Conservation (phyloP, 2,113 vertebrate species). For the Leptocoma aspasia region DNA sequence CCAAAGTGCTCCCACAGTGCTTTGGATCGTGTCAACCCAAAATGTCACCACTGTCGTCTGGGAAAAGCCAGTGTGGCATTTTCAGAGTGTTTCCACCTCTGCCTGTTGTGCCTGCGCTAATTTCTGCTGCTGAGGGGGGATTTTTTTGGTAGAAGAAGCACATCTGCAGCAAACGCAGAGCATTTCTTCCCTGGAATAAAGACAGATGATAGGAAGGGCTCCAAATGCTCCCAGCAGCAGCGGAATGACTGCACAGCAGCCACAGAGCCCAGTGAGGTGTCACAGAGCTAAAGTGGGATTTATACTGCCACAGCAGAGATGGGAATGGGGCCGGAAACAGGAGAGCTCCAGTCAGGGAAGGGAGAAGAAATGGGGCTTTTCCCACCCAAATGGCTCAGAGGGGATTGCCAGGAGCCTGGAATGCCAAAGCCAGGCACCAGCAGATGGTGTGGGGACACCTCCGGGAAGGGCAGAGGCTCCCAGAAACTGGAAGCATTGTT, state of each 20-base stretch:
- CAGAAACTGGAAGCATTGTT: not conserved
- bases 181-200: not conserved
- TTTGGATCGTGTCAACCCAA: not conserved
- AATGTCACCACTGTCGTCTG: not conserved
- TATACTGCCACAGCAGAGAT: not conserved
- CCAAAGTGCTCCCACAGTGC: fast-evolving
- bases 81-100: not conserved
- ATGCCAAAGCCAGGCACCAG: not conserved
- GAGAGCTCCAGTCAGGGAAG: not conserved
- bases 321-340: not conserved
- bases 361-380: not conserved
- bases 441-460: conserved; percentile 32
- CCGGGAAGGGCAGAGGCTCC: not conserved
- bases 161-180: not conserved
- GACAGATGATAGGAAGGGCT: not conserved
- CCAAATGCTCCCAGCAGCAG: not conserved
- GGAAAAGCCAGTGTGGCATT: not conserved
- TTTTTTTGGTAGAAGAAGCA: not conserved
- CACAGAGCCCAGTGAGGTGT: not conserved
- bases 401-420: not conserved
- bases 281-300: not conserved
- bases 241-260: not conserved
- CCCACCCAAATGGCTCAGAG: not conserved
- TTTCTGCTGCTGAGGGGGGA: not conserved
- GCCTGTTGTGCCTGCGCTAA: not conserved